Base-by-base conservation (phyloP, 1,140 invertebrate species). In the Rhyacophila brunnea region DNA sequence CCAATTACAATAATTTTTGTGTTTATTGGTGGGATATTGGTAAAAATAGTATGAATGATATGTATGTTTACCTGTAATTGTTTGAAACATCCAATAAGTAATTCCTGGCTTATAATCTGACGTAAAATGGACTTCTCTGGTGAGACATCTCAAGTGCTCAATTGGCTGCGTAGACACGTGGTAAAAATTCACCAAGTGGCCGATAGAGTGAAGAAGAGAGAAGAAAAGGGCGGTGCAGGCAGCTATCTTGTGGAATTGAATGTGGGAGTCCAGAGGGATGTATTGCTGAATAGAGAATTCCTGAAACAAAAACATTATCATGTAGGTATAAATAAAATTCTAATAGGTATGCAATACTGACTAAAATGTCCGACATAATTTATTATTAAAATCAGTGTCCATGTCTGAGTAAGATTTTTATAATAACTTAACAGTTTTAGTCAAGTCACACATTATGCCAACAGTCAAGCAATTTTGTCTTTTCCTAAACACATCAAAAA, bases 131-230 rank as follows among this genome's bases (percentile, higher is more conserved):
- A 97, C 86, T 79, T 97, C 96, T 60, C 93, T 89, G 0, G 97
- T 98, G 1, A 99, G 81, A 75, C 97, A 99, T 17, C 91, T 84
- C 7, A 99, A 80, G 74, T 98, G 92, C 68, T 94, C 93, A 0
- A 98, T 82, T 0, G 96, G 95, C 71, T 99, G 97, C 0, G 95
- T 99, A 1, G 94, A 95, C 0, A 99, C 90, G 69, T 99, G 96
- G 74, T 99, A 99, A 74, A 99, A 99, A 75, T 99, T 99, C 17
- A 99, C 92, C 67, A 97, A 91, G 71, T 99, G 97, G 0, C 97
- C 97, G 19, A 96, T 86, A 0, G 95, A 93, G 68, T 99, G 91
- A 1, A 96, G 81, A 7, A 94, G 74, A 0, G 89, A 92, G 74
- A 98, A 99, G 77, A 99, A 96, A 0, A 98, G 80, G 0, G 95